Percentiles rank a stretch among this genome's conserved stretches.
phyloP scores from a whole-genome alignment of 2,113 vertebrate species.

The Cricetomys ansorgei region DNA sequence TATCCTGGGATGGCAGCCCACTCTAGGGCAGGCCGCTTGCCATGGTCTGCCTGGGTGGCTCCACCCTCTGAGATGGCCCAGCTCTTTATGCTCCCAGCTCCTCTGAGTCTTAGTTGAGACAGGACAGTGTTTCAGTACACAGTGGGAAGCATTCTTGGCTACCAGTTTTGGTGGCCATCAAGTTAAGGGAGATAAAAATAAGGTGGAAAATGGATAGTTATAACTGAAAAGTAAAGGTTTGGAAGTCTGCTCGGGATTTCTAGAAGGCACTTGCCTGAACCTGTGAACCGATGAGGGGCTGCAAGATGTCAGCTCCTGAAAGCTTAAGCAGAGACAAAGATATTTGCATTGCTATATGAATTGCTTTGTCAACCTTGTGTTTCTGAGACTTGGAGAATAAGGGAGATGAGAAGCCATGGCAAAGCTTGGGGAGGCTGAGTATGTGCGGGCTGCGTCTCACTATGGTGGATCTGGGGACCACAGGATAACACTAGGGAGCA shows the following conservation, averaged over 20 bases:
- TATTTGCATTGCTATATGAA: not conserved
- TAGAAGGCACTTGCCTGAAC: not conserved
- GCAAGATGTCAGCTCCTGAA: not conserved
- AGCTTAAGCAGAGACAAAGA: not conserved
- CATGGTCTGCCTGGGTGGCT: not conserved
- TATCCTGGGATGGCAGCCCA: fast-evolving
- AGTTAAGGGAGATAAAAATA: not conserved
- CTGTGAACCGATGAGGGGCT: not conserved
- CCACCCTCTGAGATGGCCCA: not conserved
- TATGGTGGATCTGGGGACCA: too few species aligned
- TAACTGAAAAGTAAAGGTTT: not conserved
- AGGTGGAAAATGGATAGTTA: not conserved
- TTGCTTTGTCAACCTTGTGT: not conserved
- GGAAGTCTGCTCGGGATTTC: not conserved
- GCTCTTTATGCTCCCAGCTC: not conserved
- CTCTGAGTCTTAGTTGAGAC: not conserved
- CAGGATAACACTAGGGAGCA: too few species aligned
- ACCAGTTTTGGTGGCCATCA: not conserved
- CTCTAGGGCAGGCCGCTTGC: not conserved
- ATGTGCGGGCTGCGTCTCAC: fast-evolving
- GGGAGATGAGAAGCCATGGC: not conserved
- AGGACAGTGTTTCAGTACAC: not conserved
- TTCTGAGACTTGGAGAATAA: not conserved
- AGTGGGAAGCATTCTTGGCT: not conserved
- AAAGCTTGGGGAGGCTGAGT: not conserved